These are phyloP conservation scores for Eclectus roratus DNA, from an alignment of 2,113 vertebrate species.

Conservation along the genomic window DNA sequence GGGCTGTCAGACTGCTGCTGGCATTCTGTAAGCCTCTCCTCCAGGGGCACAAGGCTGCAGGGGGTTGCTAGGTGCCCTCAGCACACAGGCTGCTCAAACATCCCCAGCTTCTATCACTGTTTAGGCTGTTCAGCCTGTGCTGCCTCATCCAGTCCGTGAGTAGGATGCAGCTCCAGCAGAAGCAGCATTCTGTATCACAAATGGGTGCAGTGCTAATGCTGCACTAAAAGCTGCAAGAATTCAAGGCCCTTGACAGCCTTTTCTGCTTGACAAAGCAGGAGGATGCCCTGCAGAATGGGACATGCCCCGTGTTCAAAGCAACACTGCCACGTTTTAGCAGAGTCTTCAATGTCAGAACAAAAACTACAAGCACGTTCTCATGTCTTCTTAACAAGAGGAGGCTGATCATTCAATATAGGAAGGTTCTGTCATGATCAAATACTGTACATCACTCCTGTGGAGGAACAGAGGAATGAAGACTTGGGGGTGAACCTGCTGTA, in stretches of 20 bases:
- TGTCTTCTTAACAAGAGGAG: neutral
- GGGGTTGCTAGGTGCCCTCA: neutral
- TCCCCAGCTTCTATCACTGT: rapidly evolving
- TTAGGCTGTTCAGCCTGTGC: rapidly evolving
- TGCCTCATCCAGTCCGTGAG: rapidly evolving
- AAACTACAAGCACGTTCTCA: neutral
- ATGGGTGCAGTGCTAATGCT: rapidly evolving
- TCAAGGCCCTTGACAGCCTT: rapidly evolving
- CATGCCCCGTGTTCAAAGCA: rapidly evolving
- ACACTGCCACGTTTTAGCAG: too few species aligned
- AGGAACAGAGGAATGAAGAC: neutral
- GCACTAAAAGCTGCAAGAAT: neutral
- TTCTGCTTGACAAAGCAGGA: neutral
- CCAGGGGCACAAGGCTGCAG: neutral
- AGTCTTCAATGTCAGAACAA: neutral
- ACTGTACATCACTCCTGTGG: neutral
- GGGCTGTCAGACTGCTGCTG: rapidly evolving
- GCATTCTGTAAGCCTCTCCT: neutral
- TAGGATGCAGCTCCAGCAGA: rapidly evolving
- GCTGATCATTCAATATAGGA: neutral
- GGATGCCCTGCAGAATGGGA: rapidly evolving
- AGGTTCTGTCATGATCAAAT: neutral
- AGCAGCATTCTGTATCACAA: rapidly evolving
- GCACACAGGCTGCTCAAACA: rapidly evolving
- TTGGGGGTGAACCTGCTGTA: neutral